Conservation (phyloP, 2,797 vertebrate species). For the Rhabdomys pumilio region DNA sequence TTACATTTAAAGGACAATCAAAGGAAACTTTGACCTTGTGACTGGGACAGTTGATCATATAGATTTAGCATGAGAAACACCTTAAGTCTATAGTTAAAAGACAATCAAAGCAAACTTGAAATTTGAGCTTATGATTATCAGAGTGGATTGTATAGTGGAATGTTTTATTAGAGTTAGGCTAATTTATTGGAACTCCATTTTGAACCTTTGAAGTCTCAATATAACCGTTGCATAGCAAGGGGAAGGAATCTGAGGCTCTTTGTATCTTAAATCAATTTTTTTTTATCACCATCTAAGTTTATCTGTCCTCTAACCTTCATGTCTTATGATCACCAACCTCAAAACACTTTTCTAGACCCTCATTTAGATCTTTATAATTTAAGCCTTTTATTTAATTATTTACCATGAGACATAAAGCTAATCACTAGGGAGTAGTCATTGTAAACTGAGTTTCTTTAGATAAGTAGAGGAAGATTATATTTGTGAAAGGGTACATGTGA, state of each 20-base stretch:
- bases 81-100: neutral
- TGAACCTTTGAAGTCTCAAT: neutral
- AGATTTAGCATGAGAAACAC: too few species aligned
- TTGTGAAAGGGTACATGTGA: neutral
- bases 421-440: neutral
- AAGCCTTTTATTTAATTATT: neutral
- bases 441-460: neutral
- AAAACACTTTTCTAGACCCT: neutral
- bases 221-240: neutral
- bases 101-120: neutral
- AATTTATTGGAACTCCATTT: neutral
- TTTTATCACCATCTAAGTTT: neutral
- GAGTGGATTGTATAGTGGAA: neutral
- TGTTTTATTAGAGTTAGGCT: neutral
- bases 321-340: neutral
- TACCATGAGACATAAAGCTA: neutral
- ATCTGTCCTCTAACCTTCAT: neutral
- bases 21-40: neutral
- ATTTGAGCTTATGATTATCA: neutral
- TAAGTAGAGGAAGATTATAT: neutral
- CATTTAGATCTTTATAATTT: neutral
- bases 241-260: neutral
- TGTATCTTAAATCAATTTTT: neutral
- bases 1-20: neutral
- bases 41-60: too few species aligned